Percentiles rank a stretch among this genome's conserved stretches.
Conservation (phyloP, 2,113 vertebrate species). For the Corythornis madagascariensis region DNA sequence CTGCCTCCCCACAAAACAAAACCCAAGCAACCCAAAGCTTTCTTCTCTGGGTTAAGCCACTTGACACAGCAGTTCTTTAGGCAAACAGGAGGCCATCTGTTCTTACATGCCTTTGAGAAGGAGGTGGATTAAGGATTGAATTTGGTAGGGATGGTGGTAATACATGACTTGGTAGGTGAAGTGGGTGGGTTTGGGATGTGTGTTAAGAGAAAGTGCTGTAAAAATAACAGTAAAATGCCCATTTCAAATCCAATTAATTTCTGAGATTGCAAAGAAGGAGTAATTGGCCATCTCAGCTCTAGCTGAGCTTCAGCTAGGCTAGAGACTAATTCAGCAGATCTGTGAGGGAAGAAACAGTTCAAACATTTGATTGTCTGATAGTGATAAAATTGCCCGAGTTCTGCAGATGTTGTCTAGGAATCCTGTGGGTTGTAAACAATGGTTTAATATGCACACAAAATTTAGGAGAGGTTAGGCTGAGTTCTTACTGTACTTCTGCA, state of each 20-base stretch:
- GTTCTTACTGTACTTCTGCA: background rate
- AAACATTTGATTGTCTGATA: background rate
- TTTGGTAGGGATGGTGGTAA: background rate
- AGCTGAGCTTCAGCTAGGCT: background rate
- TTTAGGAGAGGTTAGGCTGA: background rate
- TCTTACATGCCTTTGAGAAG: background rate
- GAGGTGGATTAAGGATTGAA: background rate
- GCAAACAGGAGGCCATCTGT: background rate
- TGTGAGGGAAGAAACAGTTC: background rate
- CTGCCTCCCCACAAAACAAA: background rate
- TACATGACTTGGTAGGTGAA: background rate
- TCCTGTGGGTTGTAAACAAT: background rate
- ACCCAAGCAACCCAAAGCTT: background rate
- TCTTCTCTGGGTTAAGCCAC: background rate
- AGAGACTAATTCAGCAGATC: background rate
- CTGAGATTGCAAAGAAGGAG: background rate
- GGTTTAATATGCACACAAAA: background rate
- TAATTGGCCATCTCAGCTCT: background rate
- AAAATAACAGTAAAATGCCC: background rate
- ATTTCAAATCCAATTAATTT: background rate
- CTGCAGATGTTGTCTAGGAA: background rate
- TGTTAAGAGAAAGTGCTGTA: background rate
- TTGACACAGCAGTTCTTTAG: background rate
- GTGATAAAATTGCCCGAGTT: background rate
- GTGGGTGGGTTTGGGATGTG: background rate